Base-by-base conservation (phyloP, 2,797 vertebrate species). In the Anguilla obscura region DNA sequence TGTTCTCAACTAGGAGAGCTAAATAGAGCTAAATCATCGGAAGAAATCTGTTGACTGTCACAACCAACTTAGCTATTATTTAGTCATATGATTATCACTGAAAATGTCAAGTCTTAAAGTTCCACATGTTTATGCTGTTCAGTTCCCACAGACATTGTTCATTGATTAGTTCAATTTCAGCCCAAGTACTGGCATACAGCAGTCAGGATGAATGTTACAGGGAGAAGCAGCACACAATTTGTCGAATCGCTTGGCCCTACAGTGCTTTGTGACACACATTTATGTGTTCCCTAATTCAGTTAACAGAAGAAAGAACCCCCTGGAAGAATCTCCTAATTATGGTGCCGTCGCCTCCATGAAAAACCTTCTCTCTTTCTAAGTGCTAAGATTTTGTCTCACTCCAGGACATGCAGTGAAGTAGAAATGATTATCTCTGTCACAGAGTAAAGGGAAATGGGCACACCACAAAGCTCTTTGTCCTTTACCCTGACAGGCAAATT, bases 221-320 rank as follows among this genome's bases (percentile, higher is more conserved):
- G 85, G 9, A 71, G 50, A 86, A 50, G 27, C 69, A 52, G 48
- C 8, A 52, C 36, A 69, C 24, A 21, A 74, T 27, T 86, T 69
- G 45, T 74, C 14, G 48, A 86, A 30, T 74, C 45, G 9, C 12
- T 74, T 50, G 69, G 45, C 66, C 63, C 63, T 30, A 18, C 45
- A 52, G 24, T 86, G 63, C 40, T 71, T 52, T 50, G 24, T 30
- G 52, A 85, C 45, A 74, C 24, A 33, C 63, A 40, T 52, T 69
- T 54, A 14, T 74, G 36, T 86, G 85, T 74, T 16, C 1, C 66
- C 12, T 30, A 71, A 27, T 86, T 71, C 40, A 86, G 40, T 86
- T 52, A 71, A 33, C 36, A 76, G 21, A 16, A 7, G 74, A 27
- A 74, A 24, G 50, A 86, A 33, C 24, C 45, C 66, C 63, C 48